Base-by-base conservation (phyloP, 2,113 vertebrate genomes). In the Propithecus coquereli region DNA sequence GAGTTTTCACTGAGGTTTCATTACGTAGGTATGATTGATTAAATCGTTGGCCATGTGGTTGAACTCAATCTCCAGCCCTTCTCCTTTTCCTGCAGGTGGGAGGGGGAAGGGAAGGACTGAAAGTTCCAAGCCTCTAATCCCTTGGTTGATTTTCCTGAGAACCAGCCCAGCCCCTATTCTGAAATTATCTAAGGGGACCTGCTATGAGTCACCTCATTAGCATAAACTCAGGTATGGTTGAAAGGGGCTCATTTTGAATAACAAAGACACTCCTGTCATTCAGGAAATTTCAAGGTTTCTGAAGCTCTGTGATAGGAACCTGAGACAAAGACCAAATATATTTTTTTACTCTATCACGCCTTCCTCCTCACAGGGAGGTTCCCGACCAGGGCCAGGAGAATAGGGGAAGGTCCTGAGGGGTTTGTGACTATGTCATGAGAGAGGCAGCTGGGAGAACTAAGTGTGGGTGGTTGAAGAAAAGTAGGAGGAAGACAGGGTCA, bases 1-100 rank as follows among this genome's bases (percentile, higher is more conserved):
- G 71, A 91, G 70, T 80, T 91, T 94, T 74, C 50, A 91, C 43
- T 86, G 94, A 23, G 52, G 87, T 85, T 91, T 96, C 83, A 45
- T 81, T 87, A 65, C 3, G 43, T 91, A 83, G 92, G 50, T 52
- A 76, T 32, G 59, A 50, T 32, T 76, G 89, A 94, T 84, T 77
- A 90, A 66, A 57, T 91, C 54, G 61, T 23, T 27, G 30, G 1
- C 30, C 54, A 13, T 45, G 20, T 93, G 92, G 59, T 27, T 70
- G 63, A 70, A 37, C 57, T 74, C 6, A 54, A 22, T 66, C 54
- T 88, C 43, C 5, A 91, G 68, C 9, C 40, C 30, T 14, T 77
- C 34, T 43, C 25, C 74, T 52, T 59, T 96, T 73, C 59, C 63
- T 32, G 54, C 50, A 68, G 43, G 79, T 50, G 5, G 65, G 50